Conservation (phyloP, 2,888 invertebrate genomes). For the Drosophila macrospina region DNA sequence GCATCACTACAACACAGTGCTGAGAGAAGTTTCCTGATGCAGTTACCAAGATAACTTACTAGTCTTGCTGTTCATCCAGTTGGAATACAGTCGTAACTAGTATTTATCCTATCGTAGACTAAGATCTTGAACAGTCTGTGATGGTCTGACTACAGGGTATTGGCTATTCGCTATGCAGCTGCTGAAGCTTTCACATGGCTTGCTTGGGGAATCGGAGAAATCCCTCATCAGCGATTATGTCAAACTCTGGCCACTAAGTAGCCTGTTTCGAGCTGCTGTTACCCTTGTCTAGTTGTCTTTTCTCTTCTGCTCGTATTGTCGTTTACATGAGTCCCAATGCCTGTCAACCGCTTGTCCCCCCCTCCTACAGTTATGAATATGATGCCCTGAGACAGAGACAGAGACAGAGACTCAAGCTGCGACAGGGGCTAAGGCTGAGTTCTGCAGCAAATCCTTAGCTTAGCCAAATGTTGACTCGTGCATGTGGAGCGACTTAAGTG, state of each 20-base stretch:
- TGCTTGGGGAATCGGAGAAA: constrained; percentile 28
- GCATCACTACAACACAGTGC: too few species aligned
- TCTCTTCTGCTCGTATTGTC: constrained; percentile 9
- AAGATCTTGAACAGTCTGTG: too few species aligned
- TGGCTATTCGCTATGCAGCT: not conserved
- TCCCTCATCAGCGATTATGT: constrained; percentile 78
- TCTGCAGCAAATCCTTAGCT: constrained; percentile 21
- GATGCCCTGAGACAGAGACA: constrained; percentile 12
- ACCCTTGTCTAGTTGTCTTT: constrained; percentile 40
- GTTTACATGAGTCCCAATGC: constrained; percentile 30
- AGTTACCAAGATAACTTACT: too few species aligned
- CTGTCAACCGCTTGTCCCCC: constrained; percentile 37
- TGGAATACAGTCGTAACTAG: too few species aligned
- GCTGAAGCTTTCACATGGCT: not conserved
- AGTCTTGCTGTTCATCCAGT: too few species aligned
- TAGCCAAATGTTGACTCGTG: constrained; percentile 70
- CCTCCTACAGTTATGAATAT: constrained; percentile 68
- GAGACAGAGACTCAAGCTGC: not conserved
- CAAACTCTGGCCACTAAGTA: constrained; percentile 69
- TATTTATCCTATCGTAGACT: too few species aligned
- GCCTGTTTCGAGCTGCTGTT: constrained; percentile 37
- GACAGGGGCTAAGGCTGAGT: constrained; percentile 4
- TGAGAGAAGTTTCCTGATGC: too few species aligned
- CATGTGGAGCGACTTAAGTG: constrained; percentile 73
- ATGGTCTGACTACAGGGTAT: too few species aligned